Conservation (phyloP, 92 coral and sea anemone species). For the Paramuricea clavata region DNA sequence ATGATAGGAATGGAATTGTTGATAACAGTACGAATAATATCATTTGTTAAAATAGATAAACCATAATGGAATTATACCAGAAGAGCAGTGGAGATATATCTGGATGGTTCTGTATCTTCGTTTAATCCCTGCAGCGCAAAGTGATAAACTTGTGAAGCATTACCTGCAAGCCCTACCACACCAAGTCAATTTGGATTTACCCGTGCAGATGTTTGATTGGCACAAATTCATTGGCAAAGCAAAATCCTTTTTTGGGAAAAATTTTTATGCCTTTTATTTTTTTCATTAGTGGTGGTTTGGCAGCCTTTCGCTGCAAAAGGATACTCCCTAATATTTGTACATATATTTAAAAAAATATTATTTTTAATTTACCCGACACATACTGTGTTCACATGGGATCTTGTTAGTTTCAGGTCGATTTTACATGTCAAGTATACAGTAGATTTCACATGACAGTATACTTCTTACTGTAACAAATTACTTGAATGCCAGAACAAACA, state of each 20-base stretch:
- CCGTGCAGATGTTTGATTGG: not conserved
- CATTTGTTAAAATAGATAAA: not conserved
- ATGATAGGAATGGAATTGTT: not conserved
- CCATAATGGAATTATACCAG: slow-evolving; percentile 7
- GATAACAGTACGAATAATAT: not conserved
- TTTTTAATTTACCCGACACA: too few species aligned
- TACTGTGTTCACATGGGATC: too few species aligned
- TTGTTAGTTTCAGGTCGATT: too few species aligned
- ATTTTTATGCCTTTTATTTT: not conserved
- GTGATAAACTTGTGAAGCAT: not conserved
- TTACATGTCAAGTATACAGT: too few species aligned
- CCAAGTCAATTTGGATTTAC: not conserved
- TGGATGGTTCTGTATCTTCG: too few species aligned
- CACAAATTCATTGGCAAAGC: not conserved
- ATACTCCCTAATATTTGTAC: not conserved
- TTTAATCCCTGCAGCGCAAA: too few species aligned
- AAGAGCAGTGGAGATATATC: not conserved
- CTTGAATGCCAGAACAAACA: too few species aligned
- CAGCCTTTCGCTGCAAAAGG: not conserved
- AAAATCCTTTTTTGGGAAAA: not conserved
- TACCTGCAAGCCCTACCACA: not conserved
- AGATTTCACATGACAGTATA: too few species aligned
- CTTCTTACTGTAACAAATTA: too few species aligned
- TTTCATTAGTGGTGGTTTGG: not conserved
- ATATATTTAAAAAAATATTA: not conserved